phyloP scores from a whole-genome alignment of 2,113 vertebrate species.

The Upupa epops region DNA sequence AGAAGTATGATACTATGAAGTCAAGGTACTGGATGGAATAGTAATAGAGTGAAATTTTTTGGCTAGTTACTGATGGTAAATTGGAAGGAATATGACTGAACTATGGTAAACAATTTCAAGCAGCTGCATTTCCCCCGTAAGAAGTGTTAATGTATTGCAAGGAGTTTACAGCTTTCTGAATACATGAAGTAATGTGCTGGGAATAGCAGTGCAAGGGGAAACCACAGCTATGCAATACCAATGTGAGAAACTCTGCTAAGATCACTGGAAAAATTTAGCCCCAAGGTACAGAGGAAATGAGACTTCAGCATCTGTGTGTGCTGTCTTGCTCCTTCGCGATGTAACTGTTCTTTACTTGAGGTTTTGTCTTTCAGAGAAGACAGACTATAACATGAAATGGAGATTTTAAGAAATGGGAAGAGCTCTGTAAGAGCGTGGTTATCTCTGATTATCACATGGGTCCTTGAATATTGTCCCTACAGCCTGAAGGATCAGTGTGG shows the following conservation, averaged over 20 bases:
- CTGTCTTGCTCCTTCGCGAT: neutral
- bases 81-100: neutral
- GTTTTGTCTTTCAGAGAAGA: neutral
- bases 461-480: neutral
- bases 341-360: neutral
- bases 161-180: neutral
- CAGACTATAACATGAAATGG: neutral
- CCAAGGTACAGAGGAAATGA: neutral
- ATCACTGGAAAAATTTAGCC: neutral
- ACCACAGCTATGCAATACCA: neutral
- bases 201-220: neutral
- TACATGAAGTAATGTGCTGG: neutral
- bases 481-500: neutral
- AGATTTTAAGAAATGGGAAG: neutral
- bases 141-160: neutral
- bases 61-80: neutral
- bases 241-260: neutral
- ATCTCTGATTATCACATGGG: neutral
- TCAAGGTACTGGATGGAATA: neutral
- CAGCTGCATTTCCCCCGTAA: neutral
- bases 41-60: neutral
- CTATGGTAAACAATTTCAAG: neutral
- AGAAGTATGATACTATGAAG: neutral
- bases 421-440: neutral
- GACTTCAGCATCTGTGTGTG: neutral